Percentiles rank a stretch among this genome's conserved stretches.
Evolutionary conservation across 1,140 invertebrate species (phyloP).

Genomic region (Amphibalanus amphitrite): DNA sequence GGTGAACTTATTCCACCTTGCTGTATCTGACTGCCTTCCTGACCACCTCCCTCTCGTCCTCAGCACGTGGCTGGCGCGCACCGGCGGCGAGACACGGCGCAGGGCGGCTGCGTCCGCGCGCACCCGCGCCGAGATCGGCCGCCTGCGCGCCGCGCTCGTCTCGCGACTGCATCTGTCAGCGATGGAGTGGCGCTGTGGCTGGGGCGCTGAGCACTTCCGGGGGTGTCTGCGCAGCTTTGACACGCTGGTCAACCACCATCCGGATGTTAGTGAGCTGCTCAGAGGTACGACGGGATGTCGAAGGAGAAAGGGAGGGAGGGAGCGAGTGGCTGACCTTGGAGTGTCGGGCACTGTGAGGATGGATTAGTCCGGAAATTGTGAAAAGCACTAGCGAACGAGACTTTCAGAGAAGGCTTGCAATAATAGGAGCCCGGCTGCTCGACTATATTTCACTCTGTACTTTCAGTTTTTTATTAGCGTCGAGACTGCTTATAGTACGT

Average conservation of each 20-base stretch:
- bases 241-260: constrained; percentile 33
- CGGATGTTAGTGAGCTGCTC: constrained; percentile 12
- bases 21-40: too few species aligned
- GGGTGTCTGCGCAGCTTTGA: constrained; percentile 29
- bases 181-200: constrained; percentile 61
- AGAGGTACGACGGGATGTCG: constrained; percentile 11
- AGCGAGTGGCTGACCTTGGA: too few species aligned
- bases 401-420: too few species aligned
- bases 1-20: too few species aligned
- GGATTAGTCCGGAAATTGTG: too few species aligned
- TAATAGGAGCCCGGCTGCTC: too few species aligned
- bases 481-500: too few species aligned
- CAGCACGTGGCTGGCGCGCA: constrained; percentile 42
- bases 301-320: background rate
- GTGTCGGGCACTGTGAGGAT: too few species aligned
- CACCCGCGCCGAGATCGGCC: constrained; percentile 43
- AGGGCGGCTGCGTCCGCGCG: constrained; percentile 40
- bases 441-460: too few species aligned
- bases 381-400: too few species aligned
- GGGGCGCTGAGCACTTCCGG: constrained; percentile 69
- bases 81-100: constrained; percentile 39
- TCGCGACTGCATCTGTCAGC: constrained; percentile 36
- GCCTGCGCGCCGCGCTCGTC: constrained; percentile 37
- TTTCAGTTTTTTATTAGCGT: too few species aligned
- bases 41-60: too few species aligned